Evolutionary conservation across 2,888 invertebrate genomes (phyloP).

Genomic region (Torymus auratus): DNA sequence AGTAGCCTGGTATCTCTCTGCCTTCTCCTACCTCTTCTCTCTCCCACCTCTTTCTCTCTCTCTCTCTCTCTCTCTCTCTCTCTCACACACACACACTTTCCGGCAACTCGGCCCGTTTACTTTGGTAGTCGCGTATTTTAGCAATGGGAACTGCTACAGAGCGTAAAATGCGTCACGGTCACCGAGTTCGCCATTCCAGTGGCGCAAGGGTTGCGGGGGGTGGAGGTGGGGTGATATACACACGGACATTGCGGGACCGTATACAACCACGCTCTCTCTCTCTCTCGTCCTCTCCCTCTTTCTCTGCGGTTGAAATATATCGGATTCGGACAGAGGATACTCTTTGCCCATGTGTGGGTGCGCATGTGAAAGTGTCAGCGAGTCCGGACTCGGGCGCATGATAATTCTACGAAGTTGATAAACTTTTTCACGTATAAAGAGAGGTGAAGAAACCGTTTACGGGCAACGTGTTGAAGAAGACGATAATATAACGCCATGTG

Average conservation of each 20-base stretch:
- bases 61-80: not conserved
- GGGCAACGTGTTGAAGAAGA: not conserved
- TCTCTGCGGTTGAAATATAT: no score
- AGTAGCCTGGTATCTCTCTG: not conserved
- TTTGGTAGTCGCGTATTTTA: slow-evolving; percentile 35
- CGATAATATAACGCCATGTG: not conserved
- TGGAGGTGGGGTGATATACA: slow-evolving; percentile 54
- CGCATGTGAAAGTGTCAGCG: not conserved
- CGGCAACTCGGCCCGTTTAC: slow-evolving; percentile 2
- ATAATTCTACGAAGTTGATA: not conserved
- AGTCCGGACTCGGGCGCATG: slow-evolving; percentile 9
- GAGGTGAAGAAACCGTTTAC: no score
- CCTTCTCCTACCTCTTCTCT: not conserved
- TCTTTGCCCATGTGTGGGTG: not conserved
- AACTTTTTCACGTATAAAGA: no score
- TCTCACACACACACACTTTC: not conserved
- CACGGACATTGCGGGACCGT: slow-evolving; percentile 17
- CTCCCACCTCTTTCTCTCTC: not conserved
- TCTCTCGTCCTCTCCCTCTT: not conserved
- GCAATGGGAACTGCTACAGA: slow-evolving; percentile 28
- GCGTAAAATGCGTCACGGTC: slow-evolving; percentile 66
- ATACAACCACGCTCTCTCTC: not conserved
- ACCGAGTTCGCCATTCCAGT: slow-evolving; percentile 60
- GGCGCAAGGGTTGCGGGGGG: slow-evolving; percentile 41
- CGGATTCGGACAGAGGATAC: no score